These are phyloP conservation scores for Sebastes glaucus DNA, from an alignment of 2,797 vertebrate species.

Conservation along the genomic window DNA sequence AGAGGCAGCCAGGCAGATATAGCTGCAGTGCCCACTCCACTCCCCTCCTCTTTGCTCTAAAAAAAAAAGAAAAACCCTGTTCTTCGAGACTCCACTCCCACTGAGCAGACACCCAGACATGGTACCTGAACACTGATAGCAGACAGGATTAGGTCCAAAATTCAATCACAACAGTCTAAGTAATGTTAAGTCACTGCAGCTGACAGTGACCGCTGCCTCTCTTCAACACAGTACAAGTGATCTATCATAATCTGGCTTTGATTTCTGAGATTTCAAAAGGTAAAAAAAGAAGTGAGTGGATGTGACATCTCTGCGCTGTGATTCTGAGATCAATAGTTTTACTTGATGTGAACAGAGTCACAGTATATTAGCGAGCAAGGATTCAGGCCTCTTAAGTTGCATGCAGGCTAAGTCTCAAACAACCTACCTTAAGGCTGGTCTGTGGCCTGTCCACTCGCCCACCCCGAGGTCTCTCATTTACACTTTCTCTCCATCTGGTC, in stretches of 20 bases:
- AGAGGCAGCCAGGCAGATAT: constrained; percentile 72
- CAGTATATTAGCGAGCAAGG: neutral
- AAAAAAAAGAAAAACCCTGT: constrained; percentile 29
- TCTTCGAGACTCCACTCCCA: constrained; percentile 66
- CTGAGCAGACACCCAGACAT: constrained; percentile 79
- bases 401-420: constrained; percentile 8
- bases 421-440: constrained; percentile 47
- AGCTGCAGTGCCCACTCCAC: constrained; percentile 74
- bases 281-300: constrained; percentile 26
- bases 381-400: constrained; percentile 2
- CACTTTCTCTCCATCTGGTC: constrained; percentile 71
- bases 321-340: constrained; percentile 48
- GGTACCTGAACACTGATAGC: constrained; percentile 75
- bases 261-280: constrained; percentile 59
- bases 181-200: constrained; percentile 72
- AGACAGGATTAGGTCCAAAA: constrained; percentile 75
- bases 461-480: constrained; percentile 61
- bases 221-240: constrained; percentile 50
- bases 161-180: constrained; percentile 75
- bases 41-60: constrained; percentile 57
- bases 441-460: constrained; percentile 29
- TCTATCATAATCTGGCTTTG: constrained; percentile 62
- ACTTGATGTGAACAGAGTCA: constrained; percentile 31
- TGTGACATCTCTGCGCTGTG: constrained; percentile 33
- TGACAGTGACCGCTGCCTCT: constrained; percentile 56